Base-by-base conservation (phyloP, 2,113 vertebrate genomes). In the Enhydra lutris region DNA sequence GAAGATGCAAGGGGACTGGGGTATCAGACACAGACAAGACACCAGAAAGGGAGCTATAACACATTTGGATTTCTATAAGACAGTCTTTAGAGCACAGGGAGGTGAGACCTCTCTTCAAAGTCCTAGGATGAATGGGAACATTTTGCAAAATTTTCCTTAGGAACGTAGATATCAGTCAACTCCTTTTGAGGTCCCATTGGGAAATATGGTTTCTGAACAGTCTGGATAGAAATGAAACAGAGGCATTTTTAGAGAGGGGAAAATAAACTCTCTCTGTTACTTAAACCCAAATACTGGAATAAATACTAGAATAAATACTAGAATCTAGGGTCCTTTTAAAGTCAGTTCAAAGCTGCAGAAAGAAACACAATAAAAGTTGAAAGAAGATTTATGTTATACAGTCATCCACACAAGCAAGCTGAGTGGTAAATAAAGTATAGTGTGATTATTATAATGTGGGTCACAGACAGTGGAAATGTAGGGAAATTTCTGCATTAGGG, bases 291-390 rank as follows among this genome's bases (percentile, higher is more conserved):
- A 87, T 63, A 65, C 10, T 95, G 20, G n/a, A 81, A 91, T 74
- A 92, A 93, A 95, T 95, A 95, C 39, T 95, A 39, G 92, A 81
- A 91, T 67, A 91, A 91, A 94, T 94, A 95, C 39, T 95, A 45
- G 92, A 91, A 95, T 63, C 94, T 14, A 45, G 83, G 67, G 74
- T 79, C 89, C 83, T 96, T 96, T 96, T 83, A 93, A 97, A 95
- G 82, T 89, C 61, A 39, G 93, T 89, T 92, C 89, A 97, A 96
- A 95, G 55, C 67, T 94, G 2, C 52, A 87, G 89, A 89, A 95
- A 94, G 73, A 83, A 95, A 47, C 67, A 94, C 31, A 97, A 57
- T 96, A 95, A 96, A 98, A 91, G 63, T 42, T 57, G 89, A 84
- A 55, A 89, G 63, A 97, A 47, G 73, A 86, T 89, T 96, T 95